Evolutionary conservation across 2,797 vertebrate species (phyloP).

Genomic region (Anolis apletophallus): DNA sequence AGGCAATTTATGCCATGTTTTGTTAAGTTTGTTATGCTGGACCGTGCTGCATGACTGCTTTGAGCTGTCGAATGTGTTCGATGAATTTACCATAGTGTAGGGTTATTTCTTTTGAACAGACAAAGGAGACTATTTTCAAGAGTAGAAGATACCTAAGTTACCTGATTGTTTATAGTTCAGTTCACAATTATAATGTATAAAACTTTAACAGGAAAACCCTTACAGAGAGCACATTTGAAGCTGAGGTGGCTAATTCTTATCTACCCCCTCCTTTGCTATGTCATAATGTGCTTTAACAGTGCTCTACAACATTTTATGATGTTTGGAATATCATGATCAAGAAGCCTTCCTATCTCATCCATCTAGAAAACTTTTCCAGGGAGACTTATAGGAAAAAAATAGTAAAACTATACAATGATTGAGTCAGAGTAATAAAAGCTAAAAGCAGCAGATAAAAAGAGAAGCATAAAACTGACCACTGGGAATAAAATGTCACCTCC

Average conservation of each 20-base stretch:
- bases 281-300: background rate
- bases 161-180: too few relatives aligned
- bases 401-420: background rate
- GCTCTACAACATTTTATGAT: background rate
- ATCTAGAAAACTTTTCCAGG: background rate
- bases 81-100: background rate
- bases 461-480: background rate
- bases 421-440: background rate
- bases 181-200: background rate
- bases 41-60: background rate
- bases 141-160: background rate
- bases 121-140: background rate
- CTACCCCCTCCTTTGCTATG: too few relatives aligned
- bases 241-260: background rate
- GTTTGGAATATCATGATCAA: background rate
- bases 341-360: background rate
- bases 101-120: background rate
- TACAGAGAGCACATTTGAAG: background rate
- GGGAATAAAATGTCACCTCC: background rate
- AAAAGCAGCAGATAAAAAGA: conserved; percentile 7
- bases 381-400: background rate
- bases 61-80: background rate
- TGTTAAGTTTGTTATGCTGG: background rate
- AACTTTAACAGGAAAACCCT: background rate
- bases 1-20: conserved; percentile 5